Evolutionary conservation across 2,797 vertebrate genomes (phyloP), one percentile per base, ranked within the genome.

Genomic region (Coilia nasus): DNA sequence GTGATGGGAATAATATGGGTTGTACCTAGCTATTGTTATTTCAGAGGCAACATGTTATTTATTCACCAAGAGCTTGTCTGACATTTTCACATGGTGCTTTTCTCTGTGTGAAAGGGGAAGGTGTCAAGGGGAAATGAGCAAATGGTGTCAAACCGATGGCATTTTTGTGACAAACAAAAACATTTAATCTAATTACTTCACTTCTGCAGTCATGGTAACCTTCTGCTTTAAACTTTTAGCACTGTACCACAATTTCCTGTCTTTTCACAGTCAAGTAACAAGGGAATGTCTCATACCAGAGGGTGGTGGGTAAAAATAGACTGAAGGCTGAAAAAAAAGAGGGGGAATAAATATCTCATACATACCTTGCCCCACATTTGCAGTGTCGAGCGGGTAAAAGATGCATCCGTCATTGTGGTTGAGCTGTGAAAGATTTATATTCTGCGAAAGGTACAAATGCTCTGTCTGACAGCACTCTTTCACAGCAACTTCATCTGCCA

Each of bases 141-240:
- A 67, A 57, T 86, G 59, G 1, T 87, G 82, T 47, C 5, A 56
- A 90, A 85, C 86, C 46, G 56, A 81, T 82, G 44, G 88, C 89
- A 87, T 89, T 89, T 86, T 84, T 82, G 60, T 75, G 17, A 82
- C 3, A 23, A 90, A 91, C 82, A 84, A 82, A 86, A 89, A 91
- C 90, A 88, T 89, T 86, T 92, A 91, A 93, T 90, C 90, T 88
- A 87, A 93, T 93, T 92, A 94, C 78, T 19, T 6, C 83, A 82
- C 84, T 86, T 84, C 71, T 28, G 87, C 91, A 82, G 90, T 84
- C 91, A 92, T 91, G 92, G 91, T 85, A 90, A 94, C 92, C 25
- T 31, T 85, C n/a, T 56, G 56, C 88, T 62, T 88, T 85, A 83
- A 88, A 90, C 86, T 82, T 82, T 78, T 35, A 82, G 82, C 71